Base-by-base conservation (phyloP, 2,797 vertebrate species). In the Dallia pectoralis region DNA sequence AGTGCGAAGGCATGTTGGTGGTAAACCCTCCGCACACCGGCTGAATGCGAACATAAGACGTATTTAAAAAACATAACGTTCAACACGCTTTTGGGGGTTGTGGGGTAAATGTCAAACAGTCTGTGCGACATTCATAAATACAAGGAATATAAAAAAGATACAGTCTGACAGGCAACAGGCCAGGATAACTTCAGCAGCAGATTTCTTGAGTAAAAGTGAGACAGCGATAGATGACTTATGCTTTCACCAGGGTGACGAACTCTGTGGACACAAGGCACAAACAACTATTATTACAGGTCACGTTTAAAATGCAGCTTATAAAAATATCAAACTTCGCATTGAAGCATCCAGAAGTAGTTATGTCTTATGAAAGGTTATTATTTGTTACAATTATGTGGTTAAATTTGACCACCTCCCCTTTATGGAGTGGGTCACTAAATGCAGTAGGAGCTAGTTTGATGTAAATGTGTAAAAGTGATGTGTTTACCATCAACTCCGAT, bases 401-500 rank as follows among this genome's bases (percentile, higher is more conserved):
- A 62, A 62, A 25, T 62, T 36, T 7, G 33, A 36, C 33, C 33
- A 36, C 33, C 7, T 7, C 33, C 36, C 36, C 2, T 40, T 7
- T 9, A 40, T 5, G 15, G 27, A 30, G 6, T 16, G 25, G 29
- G 14, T 63, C 61, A 63, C 5, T 7, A 9, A 63, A 27, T 29
- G 30, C n/a, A 22, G n/a, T 27, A 29, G 22, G 40, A 33, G 19
- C 61, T 27, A 18, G n/a, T 12, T 25, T 70, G 49, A 44, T 68
- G 16, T 1, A 59, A 22, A 56, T 25, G 11, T 59, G 3, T 59
- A 59, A 59, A 25, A 12, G 18, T 59, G 22, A 59, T 59, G 25
- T 59, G 53, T 27, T 47, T 83, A 91, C 89, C 89, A 7, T 89
- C 86, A 73, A 87, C 83, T 84, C 88, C 87, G 0, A 91, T 89